Base-by-base conservation (phyloP, 2,797 vertebrate genomes). In the Acanthopagrus latus region DNA sequence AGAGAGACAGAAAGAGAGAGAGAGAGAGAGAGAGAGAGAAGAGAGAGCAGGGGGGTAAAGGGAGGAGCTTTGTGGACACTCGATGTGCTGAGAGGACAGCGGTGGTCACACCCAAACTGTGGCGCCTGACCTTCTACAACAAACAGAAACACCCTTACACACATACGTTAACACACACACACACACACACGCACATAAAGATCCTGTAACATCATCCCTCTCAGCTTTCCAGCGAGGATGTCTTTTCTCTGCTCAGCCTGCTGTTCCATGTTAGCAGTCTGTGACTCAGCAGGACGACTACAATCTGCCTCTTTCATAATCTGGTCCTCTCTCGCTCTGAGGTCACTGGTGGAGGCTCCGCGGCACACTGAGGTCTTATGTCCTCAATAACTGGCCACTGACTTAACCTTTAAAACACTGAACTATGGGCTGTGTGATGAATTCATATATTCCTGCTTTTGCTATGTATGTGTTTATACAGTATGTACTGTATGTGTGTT, bases 61-160 rank as follows among this genome's bases (percentile, higher is more conserved):
- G 87, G 86, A 73, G 88, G 82, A 82, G 81, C 86, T 84, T 71
- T 90, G 87, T 87, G 90, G 88, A 92, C 89, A 90, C 77, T 90
- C 75, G 74, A 90, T 91, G 90, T 91, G 91, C 90, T 91, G 93
- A 93, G 92, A 93, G 91, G 89, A 91, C 85, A 89, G 83, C 23
- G 65, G 76, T 63, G 91, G 91, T 93, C 93, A 94, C 94, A 92
- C 93, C 94, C 92, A 88, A 91, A 91, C 82, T 88, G 88, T 91
- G 92, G 93, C 89, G 92, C 93, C 92, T 92, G 93, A 94, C 90
- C 92, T 91, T 91, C 75, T 86, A 81, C 84, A 86, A 90, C 88
- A 91, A 91, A 91, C 87, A 91, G 87, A 78, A 83, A 90, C 89
- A 82, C 90, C 83, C 92, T 86, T 44, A 33, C 74, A 81, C 85